Evolutionary conservation across 2,797 vertebrate genomes (phyloP), one percentile per base, ranked within the genome.

Genomic region (Falco concolor): DNA sequence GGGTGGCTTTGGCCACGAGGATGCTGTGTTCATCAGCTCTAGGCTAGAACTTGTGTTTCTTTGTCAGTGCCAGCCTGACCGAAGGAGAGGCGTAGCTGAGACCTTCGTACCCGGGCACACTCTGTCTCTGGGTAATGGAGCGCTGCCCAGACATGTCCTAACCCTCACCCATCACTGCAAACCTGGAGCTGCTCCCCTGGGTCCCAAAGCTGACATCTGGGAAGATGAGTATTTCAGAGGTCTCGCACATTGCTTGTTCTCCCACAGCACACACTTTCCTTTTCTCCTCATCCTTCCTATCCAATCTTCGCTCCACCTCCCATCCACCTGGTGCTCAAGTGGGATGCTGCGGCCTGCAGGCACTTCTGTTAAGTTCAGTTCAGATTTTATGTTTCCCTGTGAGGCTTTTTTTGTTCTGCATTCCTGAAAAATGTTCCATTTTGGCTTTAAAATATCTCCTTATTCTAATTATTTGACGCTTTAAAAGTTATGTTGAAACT

Each of bases 121-220:
- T 30, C n/a, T 0, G 0, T 72, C 44, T 14, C 72, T 45, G 63
- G 40, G 53, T 61, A 49, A 52, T 1, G 1, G 40, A 28, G 59
- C 21, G 3, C 50, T 84, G 90, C 61, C 56, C 52, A 44, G 54
- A 47, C 25, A 17, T 2, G 3, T 60, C 74, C 63, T 45, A 60
- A 45, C 75, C 63, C 61, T 63, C 21, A 28, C 10, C 74, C 76
- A 12, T 42, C 52, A 8, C 85, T 73, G 70, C 3, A 12, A 50
- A 27, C 25, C 69, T 88, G 69, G 65, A 76, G 87, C 63, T 81
- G 64, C 64, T 77, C 36, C 81, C 47, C 72, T 86, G 74, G 76
- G 15, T 36, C 49, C 56, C 81, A 70, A 13, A 53, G 70, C 79
- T 95, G 91, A 11, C 67, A 68, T 64, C 64, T 89, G 90, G 63